These are phyloP conservation scores for Zootoca vivipara DNA, from an alignment of 2,113 vertebrate species.

Conservation along the genomic window DNA sequence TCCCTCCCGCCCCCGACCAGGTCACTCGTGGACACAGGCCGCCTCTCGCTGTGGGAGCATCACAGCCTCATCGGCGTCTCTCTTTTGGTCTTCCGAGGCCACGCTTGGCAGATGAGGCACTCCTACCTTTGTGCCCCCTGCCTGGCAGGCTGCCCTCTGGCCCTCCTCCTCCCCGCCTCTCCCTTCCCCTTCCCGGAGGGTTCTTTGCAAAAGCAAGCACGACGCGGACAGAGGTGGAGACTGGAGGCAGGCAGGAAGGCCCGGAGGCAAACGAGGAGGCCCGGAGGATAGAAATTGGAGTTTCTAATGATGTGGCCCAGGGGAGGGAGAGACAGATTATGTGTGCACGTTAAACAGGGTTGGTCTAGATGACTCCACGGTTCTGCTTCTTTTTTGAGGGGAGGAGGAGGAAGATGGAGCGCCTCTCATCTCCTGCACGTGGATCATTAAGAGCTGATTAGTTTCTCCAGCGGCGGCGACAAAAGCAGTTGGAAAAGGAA, in stretches of 20 bases:
- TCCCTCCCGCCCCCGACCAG: background rate
- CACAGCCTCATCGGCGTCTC: conserved; percentile 23
- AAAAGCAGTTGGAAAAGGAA: background rate
- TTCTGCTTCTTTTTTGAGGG: too few relatives aligned
- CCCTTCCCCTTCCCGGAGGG: background rate
- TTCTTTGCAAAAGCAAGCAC: background rate
- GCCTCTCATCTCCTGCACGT: background rate
- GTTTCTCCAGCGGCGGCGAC: background rate
- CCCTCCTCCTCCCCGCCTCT: accelerated
- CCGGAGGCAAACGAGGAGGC: background rate
- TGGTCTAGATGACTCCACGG: too few relatives aligned
- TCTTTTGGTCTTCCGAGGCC: conserved; percentile 2
- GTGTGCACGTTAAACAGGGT: too few relatives aligned
- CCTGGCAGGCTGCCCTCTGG: background rate
- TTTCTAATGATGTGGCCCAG: background rate
- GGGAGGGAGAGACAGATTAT: background rate
- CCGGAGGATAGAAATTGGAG: background rate
- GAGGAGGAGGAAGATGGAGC: background rate
- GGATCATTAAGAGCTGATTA: background rate
- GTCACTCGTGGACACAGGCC: conserved; percentile 49
- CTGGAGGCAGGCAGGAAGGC: conserved; percentile 12
- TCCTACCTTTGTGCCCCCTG: too few relatives aligned
- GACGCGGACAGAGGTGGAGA: background rate
- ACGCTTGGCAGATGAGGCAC: conserved; percentile 46
- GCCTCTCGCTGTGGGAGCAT: conserved; percentile 38